Base-by-base conservation (phyloP, 2,113 vertebrate species). In the Myotis lucifugus region DNA sequence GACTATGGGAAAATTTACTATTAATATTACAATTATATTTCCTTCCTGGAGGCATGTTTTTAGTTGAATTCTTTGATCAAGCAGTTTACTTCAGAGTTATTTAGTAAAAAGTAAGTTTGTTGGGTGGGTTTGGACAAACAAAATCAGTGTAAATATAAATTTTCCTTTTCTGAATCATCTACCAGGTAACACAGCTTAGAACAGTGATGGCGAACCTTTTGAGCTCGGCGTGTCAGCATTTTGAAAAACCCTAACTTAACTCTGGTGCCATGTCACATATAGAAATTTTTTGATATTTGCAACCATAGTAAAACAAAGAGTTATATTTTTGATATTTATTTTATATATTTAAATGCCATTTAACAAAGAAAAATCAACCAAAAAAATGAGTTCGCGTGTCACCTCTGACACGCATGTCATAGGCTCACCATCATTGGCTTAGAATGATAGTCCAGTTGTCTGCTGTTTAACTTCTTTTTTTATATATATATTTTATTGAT, bases 101-200 rank as follows among this genome's bases (percentile, higher is more conserved):
- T 95, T 91, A 74, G 48, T 92, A 77, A 87, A 54, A 79, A 66
- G 27, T 72, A 79, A 52, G 27, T 89, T 96, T 91, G 11, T 67
- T 93, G 34, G 78, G 13, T 95, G 37, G 54, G 7, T 93, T 93
- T 88, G 32, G 48, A 85, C n/a, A 88, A 88, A 70, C 8, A 48
- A n/a, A 67, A 64, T 90, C 3, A 52, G 17, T 84, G 83, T 79
- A 87, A n/a, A 77, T 92, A 74, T 13, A 88, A 85, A 90, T 79
- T 86, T 10, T 10, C 18, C 50, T 92, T 88, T 91, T 88, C 18
- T 67, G 79, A 96, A 69, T 93, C 27, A 74, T 67, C 50, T 81
- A 42, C 46, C 46, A 11, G 46, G 46, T 46, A 34, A 34, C 18
- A 56, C 18, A 88, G 21, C 61, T 96, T 91, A 34, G 59, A 93